phyloP scores from a whole-genome alignment of 2,113 vertebrate genomes.

The Eudorcas thomsonii region DNA sequence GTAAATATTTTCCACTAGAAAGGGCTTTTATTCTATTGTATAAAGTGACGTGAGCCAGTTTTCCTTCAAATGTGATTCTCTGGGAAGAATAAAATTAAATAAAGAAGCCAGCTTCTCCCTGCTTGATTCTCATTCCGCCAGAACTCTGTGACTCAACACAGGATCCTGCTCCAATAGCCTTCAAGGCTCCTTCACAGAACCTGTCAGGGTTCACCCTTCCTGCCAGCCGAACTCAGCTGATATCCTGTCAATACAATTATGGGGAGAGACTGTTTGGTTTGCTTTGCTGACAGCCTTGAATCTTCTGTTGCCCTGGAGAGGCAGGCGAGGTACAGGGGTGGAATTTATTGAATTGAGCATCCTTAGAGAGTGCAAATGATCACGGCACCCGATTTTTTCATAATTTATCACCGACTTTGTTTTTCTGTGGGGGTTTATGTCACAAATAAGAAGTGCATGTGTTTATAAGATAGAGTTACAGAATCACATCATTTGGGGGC shows the following conservation, averaged over 20 bases:
- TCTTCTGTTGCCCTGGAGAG: slow-evolving; percentile 43
- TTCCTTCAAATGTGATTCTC: slow-evolving; percentile 20
- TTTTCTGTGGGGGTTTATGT: slow-evolving; percentile 52
- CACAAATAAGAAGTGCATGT: slow-evolving; percentile 41
- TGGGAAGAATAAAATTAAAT: slow-evolving; percentile 51
- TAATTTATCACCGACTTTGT: slow-evolving; percentile 66
- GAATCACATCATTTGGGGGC: neutral
- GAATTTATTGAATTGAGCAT: neutral
- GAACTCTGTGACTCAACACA: slow-evolving; percentile 42
- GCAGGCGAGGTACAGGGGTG: neutral
- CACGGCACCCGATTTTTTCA: slow-evolving; percentile 18
- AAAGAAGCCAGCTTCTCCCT: neutral
- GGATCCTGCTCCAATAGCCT: slow-evolving; percentile 22
- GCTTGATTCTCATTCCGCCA: neutral
- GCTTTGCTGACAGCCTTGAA: slow-evolving; percentile 42
- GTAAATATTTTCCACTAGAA: neutral
- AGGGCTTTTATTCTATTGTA: neutral
- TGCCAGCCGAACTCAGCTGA: slow-evolving; percentile 40
- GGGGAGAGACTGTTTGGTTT: slow-evolving; percentile 31
- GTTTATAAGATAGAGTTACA: slow-evolving; percentile 36
- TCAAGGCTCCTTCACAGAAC: slow-evolving; percentile 33
- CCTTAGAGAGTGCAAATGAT: slow-evolving; percentile 47
- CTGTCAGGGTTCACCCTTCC: slow-evolving; percentile 57
- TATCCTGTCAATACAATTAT: slow-evolving; percentile 66
- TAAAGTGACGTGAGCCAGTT: neutral